Evolutionary conservation across 2,797 vertebrate genomes (phyloP), one percentile per base, ranked within the genome.

Genomic region (Numenius phaeopus): DNA sequence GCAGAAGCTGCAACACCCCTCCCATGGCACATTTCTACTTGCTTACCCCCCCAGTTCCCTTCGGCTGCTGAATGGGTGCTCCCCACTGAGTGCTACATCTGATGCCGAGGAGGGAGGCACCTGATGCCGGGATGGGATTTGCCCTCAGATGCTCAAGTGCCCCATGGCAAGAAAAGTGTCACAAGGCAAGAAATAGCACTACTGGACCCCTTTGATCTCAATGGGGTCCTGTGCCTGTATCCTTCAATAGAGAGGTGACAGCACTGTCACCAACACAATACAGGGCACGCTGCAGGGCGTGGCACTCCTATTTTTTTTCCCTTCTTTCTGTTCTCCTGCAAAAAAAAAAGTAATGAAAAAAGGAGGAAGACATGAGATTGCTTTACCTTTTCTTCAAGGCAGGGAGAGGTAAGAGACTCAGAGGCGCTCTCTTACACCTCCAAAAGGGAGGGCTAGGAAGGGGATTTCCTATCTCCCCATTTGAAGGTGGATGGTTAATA

Each of bases 1-100:
- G 0, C 0, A 0, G 47, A 19, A 66, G 34, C 79, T 3, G 4
- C 2, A 0, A 47, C 34, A 55, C 34, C 42, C 49, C 8, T 65
- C 54, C 32, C 26, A 12, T 0, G 2, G 27, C 40, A 69, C 0
- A 0, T 29, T 57, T 46, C 34, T 21, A 23, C 26, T 66, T 40
- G 29, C 46, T 87, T 26, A 44, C 8, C 3, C 5, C 14, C 12
- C 30, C 5, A 4, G 9, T 64, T 86, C 24, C 27, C n/a, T 81
- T 26, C 23, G n/a, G 20, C 40, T 79, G 50, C 57, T 71, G n/a
- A 30, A 62, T 0, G 4, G 14, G 34, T 47, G 27, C 23, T 88
- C 44, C 58, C 20, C 2, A 3, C 19, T 4, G 7, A 39, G 27
- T 15, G 76, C 54, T 73, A 27, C 17, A 24, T 11, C 11, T 0